Conservation (phyloP, 2,888 invertebrate species). For the Hyalella azteca region DNA sequence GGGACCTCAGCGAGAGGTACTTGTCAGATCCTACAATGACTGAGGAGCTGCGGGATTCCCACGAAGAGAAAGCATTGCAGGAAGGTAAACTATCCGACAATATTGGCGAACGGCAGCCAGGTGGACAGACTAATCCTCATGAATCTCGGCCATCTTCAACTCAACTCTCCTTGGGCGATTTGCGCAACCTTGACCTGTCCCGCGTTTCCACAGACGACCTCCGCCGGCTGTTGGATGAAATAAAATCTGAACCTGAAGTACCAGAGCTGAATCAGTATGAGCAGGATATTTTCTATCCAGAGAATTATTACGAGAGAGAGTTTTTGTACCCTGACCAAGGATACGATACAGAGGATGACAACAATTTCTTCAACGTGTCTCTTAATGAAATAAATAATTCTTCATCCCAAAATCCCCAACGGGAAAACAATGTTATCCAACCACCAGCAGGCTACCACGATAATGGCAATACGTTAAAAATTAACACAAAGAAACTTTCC, state of each 20-base stretch:
- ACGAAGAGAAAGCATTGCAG: not conserved
- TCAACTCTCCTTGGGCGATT: slow-evolving; percentile 7
- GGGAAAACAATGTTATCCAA: not conserved
- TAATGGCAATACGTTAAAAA: too few relatives aligned
- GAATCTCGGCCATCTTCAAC: not conserved
- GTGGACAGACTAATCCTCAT: not conserved
- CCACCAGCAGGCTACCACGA: not conserved
- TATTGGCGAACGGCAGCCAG: not conserved
- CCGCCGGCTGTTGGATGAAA: not conserved
- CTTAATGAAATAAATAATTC: too few relatives aligned
- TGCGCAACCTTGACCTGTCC: not conserved
- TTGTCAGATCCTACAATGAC: slow-evolving; percentile 47
- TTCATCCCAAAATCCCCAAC: too few relatives aligned
- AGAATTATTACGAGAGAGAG: slow-evolving; percentile 20
- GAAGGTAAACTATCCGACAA: not conserved
- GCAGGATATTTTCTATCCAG: not conserved
- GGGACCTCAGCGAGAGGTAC: slow-evolving; percentile 49
- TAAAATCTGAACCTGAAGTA: not conserved
- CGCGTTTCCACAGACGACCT: not conserved
- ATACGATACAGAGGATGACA: not conserved
- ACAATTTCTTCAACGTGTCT: not conserved
- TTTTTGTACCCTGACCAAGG: not conserved
- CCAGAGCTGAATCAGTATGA: not conserved
- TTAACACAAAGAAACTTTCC: not conserved
- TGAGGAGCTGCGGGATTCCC: slow-evolving; percentile 45